Evolutionary conservation across 2,888 invertebrate genomes (phyloP).

Genomic region (Luperina testacea): DNA sequence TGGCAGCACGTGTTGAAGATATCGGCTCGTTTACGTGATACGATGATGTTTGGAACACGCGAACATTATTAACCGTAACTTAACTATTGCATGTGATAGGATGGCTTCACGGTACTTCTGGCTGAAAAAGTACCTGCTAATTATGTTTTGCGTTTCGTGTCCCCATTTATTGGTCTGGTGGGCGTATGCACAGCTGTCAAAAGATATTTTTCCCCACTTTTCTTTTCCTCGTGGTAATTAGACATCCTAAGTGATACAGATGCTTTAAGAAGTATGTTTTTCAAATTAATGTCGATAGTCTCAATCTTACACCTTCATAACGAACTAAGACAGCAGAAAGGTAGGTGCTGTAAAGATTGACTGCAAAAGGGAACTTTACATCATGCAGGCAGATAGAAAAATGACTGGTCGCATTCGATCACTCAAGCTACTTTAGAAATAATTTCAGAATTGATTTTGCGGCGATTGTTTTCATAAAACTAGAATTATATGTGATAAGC

Average conservation of each 20-base stretch:
- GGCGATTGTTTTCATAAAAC: not conserved
- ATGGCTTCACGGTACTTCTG: slow-evolving; percentile 71
- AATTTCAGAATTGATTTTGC: not conserved
- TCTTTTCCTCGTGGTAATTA: slow-evolving; percentile 24
- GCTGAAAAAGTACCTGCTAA: slow-evolving; percentile 64
- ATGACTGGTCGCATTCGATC: not conserved
- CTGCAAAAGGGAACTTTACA: not conserved
- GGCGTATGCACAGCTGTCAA: slow-evolving; percentile 16
- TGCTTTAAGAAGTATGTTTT: slow-evolving; percentile 14
- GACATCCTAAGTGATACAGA: not conserved
- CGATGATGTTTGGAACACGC: slow-evolving; percentile 76
- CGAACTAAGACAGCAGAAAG: not conserved
- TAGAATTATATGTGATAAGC: not conserved
- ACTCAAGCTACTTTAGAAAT: not conserved
- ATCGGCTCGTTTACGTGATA: slow-evolving; percentile 60
- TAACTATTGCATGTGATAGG: slow-evolving; percentile 80
- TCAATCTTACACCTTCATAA: not conserved
- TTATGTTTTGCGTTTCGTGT: slow-evolving; percentile 58
- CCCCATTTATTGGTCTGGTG: slow-evolving; percentile 20
- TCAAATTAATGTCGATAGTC: not conserved
- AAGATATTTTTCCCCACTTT: slow-evolving; percentile 22
- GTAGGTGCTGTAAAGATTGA: not conserved
- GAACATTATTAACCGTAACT: slow-evolving; percentile 78
- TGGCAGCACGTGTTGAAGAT: slow-evolving; percentile 56
- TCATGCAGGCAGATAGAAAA: not conserved